Base-by-base conservation (phyloP, 2,113 vertebrate genomes). In the Sinosuthora webbiana region DNA sequence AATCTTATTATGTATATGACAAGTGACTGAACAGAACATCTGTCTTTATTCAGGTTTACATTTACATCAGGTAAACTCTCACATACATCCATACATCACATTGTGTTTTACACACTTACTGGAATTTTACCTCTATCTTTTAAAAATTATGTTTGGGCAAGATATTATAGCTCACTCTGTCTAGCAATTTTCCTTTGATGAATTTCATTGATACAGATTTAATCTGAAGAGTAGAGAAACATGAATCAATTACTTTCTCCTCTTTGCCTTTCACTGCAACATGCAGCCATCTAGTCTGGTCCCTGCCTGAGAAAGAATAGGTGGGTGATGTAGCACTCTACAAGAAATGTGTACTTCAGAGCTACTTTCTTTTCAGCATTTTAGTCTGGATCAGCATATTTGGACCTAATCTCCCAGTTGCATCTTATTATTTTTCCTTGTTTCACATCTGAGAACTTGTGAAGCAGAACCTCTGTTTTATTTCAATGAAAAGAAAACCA, bases 31-130 rank as follows among this genome's bases (percentile, higher is more conserved):
- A 50, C 2, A 13, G 22, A 42, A 4, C 4, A 0, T 30, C 33
- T 77, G 8, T n/a, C 7, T 63, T 49, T 55, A 31, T 60, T 68
- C 23, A 55, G 0, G 9, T 71, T 91, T 73, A 31, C 13, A 7
- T 45, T 63, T 71, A 25, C 1, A 1, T 49, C 25, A n/a, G 18
- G 10, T 35, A 49, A 87, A 63, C 20, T 33, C 33, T 55, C 10
- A 5, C 3, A 22, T 13, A 13, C 3, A 47, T 12, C 5, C 28
- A 49, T 49, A 13, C 10, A 35, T 45, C 53, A 37, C 1, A 1
- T 1, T 53, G 7, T 63, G 33, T n/a, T 85, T 78, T 65, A 31
- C 16, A 56, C 3, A 18, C 5, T 73, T 49, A 37, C 3, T 42
- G 37, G 23, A 75, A 12, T 23, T 75, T 65, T 56, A 33, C 21